phyloP scores from a whole-genome alignment of 2,797 vertebrate species.

The Eulemur albifrons region DNA sequence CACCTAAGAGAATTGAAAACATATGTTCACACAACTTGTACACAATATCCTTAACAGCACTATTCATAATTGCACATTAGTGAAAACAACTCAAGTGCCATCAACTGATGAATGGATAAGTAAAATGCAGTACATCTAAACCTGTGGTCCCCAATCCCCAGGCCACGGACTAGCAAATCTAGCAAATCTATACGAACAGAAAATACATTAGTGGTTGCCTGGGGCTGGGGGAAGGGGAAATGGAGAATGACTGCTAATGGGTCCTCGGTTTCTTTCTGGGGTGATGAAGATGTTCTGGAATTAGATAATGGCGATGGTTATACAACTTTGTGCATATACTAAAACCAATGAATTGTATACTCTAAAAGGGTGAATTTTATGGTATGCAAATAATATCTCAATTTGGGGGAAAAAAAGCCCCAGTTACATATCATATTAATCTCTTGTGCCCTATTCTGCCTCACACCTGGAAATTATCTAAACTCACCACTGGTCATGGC shows the following conservation, averaged over 20 bases:
- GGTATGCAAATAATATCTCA: slow-evolving; percentile 5
- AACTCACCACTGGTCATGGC: neutral
- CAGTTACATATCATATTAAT: neutral
- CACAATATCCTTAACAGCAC: neutral
- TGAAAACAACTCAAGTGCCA: slow-evolving; percentile 2
- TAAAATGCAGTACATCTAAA: slow-evolving; percentile 6
- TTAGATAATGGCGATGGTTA: neutral
- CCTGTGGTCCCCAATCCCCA: too few relatives aligned
- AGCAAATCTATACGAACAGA: neutral
- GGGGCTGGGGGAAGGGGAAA: neutral
- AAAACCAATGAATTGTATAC: neutral
- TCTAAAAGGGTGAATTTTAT: slow-evolving; percentile 17
- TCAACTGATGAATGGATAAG: neutral
- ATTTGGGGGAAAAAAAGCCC: neutral
- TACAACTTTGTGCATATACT: neutral
- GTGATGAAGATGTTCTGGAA: neutral
- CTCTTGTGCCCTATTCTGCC: neutral
- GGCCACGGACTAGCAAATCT: neutral
- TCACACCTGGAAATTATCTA: neutral
- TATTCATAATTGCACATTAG: neutral
- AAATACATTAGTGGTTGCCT: neutral
- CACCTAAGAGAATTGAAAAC: neutral
- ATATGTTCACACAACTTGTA: neutral
- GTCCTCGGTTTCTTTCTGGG: neutral
- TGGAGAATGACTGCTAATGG: neutral